These are phyloP conservation scores for Candoia aspera DNA, from an alignment of 2,113 vertebrate species.

Conservation along the genomic window DNA sequence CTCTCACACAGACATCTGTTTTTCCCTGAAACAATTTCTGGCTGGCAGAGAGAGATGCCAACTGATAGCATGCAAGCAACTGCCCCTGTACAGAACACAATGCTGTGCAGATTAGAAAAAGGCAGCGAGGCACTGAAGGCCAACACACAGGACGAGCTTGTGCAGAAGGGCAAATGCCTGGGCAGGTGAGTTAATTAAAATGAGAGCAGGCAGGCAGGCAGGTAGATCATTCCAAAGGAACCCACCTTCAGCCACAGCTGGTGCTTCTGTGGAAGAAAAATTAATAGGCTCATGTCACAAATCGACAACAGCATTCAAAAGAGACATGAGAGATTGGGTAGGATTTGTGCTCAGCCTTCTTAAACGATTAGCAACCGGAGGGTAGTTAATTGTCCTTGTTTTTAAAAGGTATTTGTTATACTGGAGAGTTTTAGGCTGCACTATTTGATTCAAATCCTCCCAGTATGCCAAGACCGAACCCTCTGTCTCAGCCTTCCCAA, in stretches of 20 bases:
- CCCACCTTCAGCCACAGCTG: constrained; percentile 82
- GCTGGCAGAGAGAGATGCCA: not conserved
- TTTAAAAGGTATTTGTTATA: not conserved
- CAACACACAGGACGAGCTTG: not conserved
- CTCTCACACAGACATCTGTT: not conserved
- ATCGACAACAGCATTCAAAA: constrained; percentile 73
- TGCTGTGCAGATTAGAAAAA: not conserved
- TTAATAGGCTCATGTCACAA: constrained; percentile 75
- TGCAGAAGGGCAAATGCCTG: constrained; percentile 2
- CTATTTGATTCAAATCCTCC: not conserved
- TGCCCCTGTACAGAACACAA: not conserved
- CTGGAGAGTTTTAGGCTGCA: not conserved
- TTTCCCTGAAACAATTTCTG: too few relatives aligned
- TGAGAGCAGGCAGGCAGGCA: constrained; percentile 37
- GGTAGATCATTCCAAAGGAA: constrained; percentile 67
- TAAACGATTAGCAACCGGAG: not conserved
- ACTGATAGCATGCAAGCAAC: not conserved
- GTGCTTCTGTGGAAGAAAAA: constrained; percentile 79
- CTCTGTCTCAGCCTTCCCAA: not conserved
- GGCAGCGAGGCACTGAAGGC: constrained; percentile 47
- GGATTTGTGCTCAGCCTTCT: not conserved
- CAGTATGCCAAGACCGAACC: not conserved
- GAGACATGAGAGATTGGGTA: constrained; percentile 4
- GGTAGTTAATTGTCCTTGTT: not conserved
- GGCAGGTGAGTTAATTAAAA: constrained; percentile 53